phyloP scores from a whole-genome alignment of 2,888 invertebrate genomes.

The Oscheius sp. region DNA sequence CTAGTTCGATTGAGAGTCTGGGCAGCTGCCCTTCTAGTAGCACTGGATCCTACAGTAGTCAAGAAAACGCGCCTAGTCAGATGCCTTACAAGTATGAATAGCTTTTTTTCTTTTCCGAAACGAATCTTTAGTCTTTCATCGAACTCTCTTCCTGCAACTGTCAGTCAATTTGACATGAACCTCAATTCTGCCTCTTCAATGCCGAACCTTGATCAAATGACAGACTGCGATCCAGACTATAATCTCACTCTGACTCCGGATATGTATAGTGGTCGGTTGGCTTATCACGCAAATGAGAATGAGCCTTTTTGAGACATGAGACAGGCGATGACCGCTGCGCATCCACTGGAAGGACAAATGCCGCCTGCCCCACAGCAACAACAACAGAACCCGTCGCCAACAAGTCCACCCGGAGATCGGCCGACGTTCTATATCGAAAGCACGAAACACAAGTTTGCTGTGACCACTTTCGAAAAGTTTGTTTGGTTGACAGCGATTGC shows the following conservation, averaged over 20 bases:
- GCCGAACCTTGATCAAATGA: conserved; percentile 60
- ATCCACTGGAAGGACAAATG: conserved; percentile 28
- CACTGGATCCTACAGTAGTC: conserved; percentile 44
- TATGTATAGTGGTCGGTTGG: conserved; percentile 62
- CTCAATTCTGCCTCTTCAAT: conserved; percentile 54
- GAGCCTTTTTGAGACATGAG: conserved; percentile 45
- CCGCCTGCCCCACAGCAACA: conserved; percentile 1
- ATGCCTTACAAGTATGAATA: conserved; percentile 36
- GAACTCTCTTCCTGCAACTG: conserved; percentile 55
- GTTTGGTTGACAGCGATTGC: neutral
- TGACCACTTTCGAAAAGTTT: conserved; percentile 51
- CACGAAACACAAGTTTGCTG: conserved; percentile 64
- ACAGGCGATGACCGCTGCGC: conserved; percentile 51
- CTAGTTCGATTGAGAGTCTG: conserved; percentile 50
- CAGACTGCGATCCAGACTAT: conserved; percentile 69
- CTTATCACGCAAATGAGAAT: too few species aligned
- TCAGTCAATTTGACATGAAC: conserved; percentile 49
- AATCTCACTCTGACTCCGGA: conserved; percentile 71
- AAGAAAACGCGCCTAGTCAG: conserved; percentile 21
- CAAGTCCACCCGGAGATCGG: conserved; percentile 44
- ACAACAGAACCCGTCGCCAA: conserved; percentile 39
- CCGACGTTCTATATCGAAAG: conserved; percentile 64
- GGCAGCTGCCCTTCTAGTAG: conserved; percentile 43
- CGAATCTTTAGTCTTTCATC: conserved; percentile 53
- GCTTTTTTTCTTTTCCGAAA: neutral